phyloP scores from a whole-genome alignment of 2,888 invertebrate species.

The Drosophila paramelanica region DNA sequence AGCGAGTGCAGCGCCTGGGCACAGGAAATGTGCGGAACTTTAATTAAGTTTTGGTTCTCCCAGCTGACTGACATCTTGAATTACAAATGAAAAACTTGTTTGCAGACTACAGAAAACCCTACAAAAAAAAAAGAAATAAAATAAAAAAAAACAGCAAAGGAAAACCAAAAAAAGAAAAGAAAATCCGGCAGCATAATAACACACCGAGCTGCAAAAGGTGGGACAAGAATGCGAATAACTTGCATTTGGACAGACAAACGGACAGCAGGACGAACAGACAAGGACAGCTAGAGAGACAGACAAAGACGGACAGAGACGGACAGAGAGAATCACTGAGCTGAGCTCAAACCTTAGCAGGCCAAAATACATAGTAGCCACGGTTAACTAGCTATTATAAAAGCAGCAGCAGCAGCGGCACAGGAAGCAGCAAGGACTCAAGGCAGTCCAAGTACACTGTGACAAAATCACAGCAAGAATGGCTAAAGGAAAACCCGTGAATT shows the following conservation, averaged over 20 bases:
- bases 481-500: constrained; percentile 28
- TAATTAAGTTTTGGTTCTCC: constrained; percentile 83
- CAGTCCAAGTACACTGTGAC: constrained; percentile 40
- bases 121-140: constrained; percentile 28
- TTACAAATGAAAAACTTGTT: constrained; percentile 82
- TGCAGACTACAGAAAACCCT: constrained; percentile 66
- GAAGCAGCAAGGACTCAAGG: constrained; percentile 14
- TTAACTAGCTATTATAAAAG: constrained; percentile 57
- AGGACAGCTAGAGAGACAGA: constrained; percentile 28
- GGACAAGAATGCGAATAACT: constrained; percentile 75
- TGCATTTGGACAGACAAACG: constrained; percentile 59
- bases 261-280: constrained; percentile 21
- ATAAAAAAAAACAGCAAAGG: constrained; percentile 24
- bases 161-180: constrained; percentile 36
- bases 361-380: constrained; percentile 53
- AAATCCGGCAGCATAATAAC: constrained; percentile 70
- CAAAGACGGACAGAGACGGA: constrained; percentile 8
- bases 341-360: constrained; percentile 48
- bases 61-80: constrained; percentile 83
- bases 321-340: constrained; percentile 55
- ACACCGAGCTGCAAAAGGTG: constrained; percentile 74
- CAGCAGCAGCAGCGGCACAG: constrained; percentile 6
- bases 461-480: constrained; percentile 34
- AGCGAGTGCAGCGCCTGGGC: constrained; percentile 35
- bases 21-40: constrained; percentile 80